Evolutionary conservation across 2,113 vertebrate genomes (phyloP).

Genomic region (Chaetura pelagica): DNA sequence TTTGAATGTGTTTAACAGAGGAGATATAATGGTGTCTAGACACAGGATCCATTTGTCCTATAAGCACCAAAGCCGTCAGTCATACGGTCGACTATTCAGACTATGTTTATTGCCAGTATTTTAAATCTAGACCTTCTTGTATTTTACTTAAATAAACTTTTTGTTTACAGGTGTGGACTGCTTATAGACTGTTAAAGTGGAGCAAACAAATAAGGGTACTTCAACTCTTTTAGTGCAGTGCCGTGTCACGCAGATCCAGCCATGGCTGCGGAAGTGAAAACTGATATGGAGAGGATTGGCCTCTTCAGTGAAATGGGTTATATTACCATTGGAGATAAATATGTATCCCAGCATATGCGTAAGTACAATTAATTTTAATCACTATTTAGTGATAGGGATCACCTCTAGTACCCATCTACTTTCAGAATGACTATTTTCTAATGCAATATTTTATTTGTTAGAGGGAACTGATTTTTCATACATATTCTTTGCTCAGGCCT

Average conservation of each 20-base stretch:
- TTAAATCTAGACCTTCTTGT: background rate
- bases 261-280: constrained; percentile 82
- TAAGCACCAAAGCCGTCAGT: background rate
- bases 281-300: constrained; percentile 88
- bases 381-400: background rate
- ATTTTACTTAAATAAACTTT: background rate
- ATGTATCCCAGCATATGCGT: constrained; percentile 72
- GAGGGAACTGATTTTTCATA: background rate
- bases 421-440: background rate
- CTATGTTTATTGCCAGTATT: background rate
- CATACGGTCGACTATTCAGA: background rate
- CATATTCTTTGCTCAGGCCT: background rate
- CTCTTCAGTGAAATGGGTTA: constrained; percentile 91
- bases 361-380: constrained; percentile 51
- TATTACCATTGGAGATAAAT: constrained; percentile 85
- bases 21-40: background rate
- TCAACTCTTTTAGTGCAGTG: background rate
- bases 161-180: background rate
- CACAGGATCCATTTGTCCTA: background rate
- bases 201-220: background rate
- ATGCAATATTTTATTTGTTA: accelerated
- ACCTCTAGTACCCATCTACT: background rate
- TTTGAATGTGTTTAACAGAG: background rate
- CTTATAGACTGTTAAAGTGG: background rate
- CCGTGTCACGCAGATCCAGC: background rate